These are phyloP conservation scores for Meteorus cinctellus DNA, from an alignment of 2,888 invertebrate genomes.

Conservation along the genomic window DNA sequence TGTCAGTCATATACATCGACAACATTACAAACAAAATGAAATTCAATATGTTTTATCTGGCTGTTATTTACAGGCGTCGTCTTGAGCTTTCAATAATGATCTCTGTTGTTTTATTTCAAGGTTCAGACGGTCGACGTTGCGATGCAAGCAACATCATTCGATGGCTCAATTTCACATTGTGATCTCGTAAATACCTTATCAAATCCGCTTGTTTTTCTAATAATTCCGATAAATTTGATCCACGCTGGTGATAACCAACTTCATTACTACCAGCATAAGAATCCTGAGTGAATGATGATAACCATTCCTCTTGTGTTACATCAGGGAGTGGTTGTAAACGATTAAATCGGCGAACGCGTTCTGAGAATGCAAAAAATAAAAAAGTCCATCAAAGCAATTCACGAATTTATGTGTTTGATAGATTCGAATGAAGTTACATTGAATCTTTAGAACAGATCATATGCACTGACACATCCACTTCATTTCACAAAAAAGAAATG, in stretches of 20 bases:
- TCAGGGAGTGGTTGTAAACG: constrained; percentile 77
- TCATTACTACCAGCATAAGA: constrained; percentile 74
- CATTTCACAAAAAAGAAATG: too few species aligned
- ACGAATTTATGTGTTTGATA: background rate
- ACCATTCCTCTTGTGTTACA: constrained; percentile 79
- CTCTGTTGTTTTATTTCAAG: background rate
- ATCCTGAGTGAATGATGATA: constrained; percentile 74
- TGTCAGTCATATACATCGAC: too few species aligned
- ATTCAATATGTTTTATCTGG: background rate
- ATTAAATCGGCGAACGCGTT: constrained; percentile 78
- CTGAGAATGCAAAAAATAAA: constrained; percentile 65
- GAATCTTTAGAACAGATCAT: too few species aligned
- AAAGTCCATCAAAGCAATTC: background rate
- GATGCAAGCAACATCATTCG: constrained; percentile 76
- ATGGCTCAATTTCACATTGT: constrained; percentile 79
- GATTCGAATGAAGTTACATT: too few species aligned
- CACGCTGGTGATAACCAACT: constrained; percentile 73
- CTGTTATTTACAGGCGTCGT: background rate
- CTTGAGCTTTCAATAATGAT: background rate
- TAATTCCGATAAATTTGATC: constrained; percentile 74
- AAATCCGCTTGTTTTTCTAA: constrained; percentile 83
- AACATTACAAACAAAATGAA: background rate
- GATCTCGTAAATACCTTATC: constrained; percentile 80
- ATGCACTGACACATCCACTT: too few species aligned
- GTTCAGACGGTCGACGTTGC: constrained; percentile 54